Evolutionary conservation across 1,140 invertebrate species (phyloP), one percentile per base, ranked within the genome.

Genomic region (Camponotus floridanus): DNA sequence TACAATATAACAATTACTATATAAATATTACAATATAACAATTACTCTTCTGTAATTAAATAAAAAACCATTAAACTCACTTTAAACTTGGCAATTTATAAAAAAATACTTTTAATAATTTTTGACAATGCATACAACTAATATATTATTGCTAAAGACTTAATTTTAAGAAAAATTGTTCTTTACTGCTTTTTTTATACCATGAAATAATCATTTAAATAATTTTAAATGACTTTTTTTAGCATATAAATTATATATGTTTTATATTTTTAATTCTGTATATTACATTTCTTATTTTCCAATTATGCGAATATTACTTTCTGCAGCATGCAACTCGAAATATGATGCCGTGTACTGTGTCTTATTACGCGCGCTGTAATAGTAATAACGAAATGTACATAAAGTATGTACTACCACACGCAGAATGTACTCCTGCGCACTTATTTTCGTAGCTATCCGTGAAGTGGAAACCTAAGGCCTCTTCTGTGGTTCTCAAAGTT

Each of bases 401-500:
- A 81, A 81, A 81, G 79, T 51, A 59, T 48, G 55, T 39, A 67
- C 67, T 57, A 57, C 39, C 21, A 59, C 48, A 55, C 6, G 65
- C 64, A 57, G 55, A 31, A 59, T 26, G 9, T 65, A 39, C 51
- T 71, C 18, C 18, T 15, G 65, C 11, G 26, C 3, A 81, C 51
- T 81, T 73, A 81, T 71, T 71, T 81, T 81, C 55, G 65, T 59
- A 81, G 78, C 67, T 81, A 81, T 80, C 48, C 64, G 33, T 71
- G 55, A 81, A 81, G 79, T 81, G 67, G 51, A 45, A 81, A 81
- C 67, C 67, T 81, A 81, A 81, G 71, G 79, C 67, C 67, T 70
- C 79, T 73, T 73, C 55, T 62, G 68, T 83, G 79, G 67, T 83
- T 83, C 79, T 73, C 79, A 83, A 73, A 83, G 79, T 83, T 83